A percentile compares a stretch with the other conserved stretches of the same genome.
Conservation (phyloP, 2,888 invertebrate species). For the Drosophila barbarae region DNA sequence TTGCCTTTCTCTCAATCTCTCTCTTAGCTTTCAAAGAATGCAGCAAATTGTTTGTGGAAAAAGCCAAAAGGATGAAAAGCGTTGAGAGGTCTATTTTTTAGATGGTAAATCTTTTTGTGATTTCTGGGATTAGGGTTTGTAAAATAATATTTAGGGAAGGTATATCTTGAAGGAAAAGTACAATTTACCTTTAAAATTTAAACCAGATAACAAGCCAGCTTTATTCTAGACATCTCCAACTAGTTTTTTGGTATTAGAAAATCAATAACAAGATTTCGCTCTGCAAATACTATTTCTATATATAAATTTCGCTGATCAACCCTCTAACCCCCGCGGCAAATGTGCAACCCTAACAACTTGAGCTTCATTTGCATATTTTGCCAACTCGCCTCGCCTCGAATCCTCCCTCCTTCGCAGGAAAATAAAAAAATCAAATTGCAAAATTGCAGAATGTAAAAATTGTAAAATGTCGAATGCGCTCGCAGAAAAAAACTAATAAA, state of each 20-base stretch:
- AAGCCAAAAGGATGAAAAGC: slow-evolving; percentile 13
- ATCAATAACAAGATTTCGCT: slow-evolving; percentile 53
- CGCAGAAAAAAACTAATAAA: slow-evolving; percentile 67
- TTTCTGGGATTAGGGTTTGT: background rate
- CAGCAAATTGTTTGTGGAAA: slow-evolving; percentile 39
- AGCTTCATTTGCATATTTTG: slow-evolving; percentile 71
- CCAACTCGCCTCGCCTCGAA: slow-evolving; percentile 34
- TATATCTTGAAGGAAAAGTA: too few relatives aligned
- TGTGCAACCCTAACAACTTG: slow-evolving; percentile 61
- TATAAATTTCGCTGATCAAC: slow-evolving; percentile 46
- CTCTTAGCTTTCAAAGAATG: slow-evolving; percentile 17
- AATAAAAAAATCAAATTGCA: slow-evolving; percentile 32
- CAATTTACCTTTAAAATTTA: background rate
- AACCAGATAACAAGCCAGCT: background rate
- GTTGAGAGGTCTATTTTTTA: slow-evolving; percentile 16
- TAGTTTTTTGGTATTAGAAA: slow-evolving; percentile 39
- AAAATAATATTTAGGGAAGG: background rate
- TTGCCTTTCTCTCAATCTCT: slow-evolving; percentile 22
- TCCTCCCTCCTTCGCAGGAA: slow-evolving; percentile 29
- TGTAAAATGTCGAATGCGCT: slow-evolving; percentile 54
- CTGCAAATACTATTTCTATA: slow-evolving; percentile 22
- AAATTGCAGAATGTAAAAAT: slow-evolving; percentile 45
- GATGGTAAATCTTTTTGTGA: slow-evolving; percentile 1
- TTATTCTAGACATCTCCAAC: background rate
- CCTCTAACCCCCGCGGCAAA: slow-evolving; percentile 23